A percentile compares a stretch with the other conserved stretches of the same genome.
These are phyloP conservation scores for Sebastes nivosus DNA, from an alignment of 2,797 vertebrate species.

Conservation along the genomic window DNA sequence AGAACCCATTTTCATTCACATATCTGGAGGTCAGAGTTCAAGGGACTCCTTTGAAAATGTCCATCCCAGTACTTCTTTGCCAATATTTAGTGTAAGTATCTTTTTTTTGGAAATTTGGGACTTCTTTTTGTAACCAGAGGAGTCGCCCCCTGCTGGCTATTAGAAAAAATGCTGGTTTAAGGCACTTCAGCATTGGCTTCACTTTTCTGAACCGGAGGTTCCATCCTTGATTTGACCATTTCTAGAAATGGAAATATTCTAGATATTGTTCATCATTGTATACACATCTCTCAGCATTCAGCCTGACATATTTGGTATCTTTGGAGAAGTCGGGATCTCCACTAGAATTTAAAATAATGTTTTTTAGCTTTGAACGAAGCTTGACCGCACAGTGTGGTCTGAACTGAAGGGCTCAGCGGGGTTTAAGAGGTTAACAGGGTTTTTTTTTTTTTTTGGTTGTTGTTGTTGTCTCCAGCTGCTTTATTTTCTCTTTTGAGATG, in stretches of 20 bases:
- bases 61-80: fast-evolving
- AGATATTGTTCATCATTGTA: neutral
- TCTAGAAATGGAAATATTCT: neutral
- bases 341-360: neutral
- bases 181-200: neutral
- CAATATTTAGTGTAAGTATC: too few species aligned
- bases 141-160: neutral
- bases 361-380: neutral
- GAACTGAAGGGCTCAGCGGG: neutral
- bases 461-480: constrained; percentile 35
- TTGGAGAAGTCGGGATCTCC: neutral
- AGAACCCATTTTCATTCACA: too few species aligned
- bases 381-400: neutral
- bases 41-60: too few species aligned
- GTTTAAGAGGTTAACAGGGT: neutral
- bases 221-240: neutral
- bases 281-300: neutral
- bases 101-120: fast-evolving
- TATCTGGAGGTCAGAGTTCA: too few species aligned
- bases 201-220: neutral
- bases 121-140: neutral
- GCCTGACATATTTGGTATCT: neutral
- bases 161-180: neutral
- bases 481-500: constrained; percentile 22
- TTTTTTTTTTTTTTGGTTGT: neutral